Evolutionary conservation across 2,888 invertebrate species (phyloP), one percentile per base, ranked within the genome.

Genomic region (Tetramorium bicarinatum): DNA sequence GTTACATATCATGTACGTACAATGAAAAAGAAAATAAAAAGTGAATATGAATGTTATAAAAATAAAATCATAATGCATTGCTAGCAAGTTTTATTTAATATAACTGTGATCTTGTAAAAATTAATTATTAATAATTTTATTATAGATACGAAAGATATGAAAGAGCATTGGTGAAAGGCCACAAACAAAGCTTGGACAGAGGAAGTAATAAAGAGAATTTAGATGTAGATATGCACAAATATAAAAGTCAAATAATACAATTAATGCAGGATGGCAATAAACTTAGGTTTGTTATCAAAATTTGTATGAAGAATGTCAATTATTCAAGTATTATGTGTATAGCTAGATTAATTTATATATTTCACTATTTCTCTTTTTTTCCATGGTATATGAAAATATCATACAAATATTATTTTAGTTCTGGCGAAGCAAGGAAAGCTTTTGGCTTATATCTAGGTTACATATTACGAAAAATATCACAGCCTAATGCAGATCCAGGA

Each of bases 381-480:
- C 13, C 13, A 52, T 2, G 9, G 9, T 62, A 18, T 21, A n/a
- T 9, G 15, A 67, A 56, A n/a, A 34, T n/a, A 25, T 76, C 13
- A 44, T 67, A 74, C 9, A 7, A n/a, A 77, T 2, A 56, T 29
- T 34, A 21, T 91, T 93, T 82, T 81, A 95, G 95, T 86, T 91
- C 93, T 44, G 96, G 96, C 82, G 97, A 98, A 93, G 96, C 97
- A 0, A 96, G 98, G 8, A 97, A 97, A 94, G 97, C 97, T 0
- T 98, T 98, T 94, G 97, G 97, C 0, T 96, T 97, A 91, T 98
- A 97, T 95, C 96, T 98, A 86, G 96, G 97, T 88, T 96, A 97
- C 93, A 96, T 98, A 84, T 95, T 98, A 90, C 96, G 97, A 91
- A 96, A 98, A 89, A 95, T 97, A 95, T 95, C 96, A 92, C 94